A percentile compares a stretch with the other conserved stretches of the same genome.
Evolutionary conservation across 2,888 invertebrate genomes (phyloP).

Genomic region (Tenthredo distinguenda): DNA sequence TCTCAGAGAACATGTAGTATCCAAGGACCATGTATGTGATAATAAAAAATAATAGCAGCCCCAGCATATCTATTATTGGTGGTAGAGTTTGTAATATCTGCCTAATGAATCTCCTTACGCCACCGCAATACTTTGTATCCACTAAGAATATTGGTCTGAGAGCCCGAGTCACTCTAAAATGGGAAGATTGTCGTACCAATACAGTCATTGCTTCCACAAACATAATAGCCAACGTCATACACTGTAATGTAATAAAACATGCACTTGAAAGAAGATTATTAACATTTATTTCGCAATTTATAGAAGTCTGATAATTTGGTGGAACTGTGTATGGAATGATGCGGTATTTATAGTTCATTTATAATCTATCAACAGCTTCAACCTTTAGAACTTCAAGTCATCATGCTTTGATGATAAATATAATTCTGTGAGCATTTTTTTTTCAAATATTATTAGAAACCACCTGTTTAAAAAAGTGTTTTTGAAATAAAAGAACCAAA

Average conservation of each 20-base stretch:
- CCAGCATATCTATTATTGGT: slow-evolving; percentile 93
- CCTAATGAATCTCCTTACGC: slow-evolving; percentile 86
- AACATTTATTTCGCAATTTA: not conserved
- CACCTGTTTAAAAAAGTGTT: not conserved
- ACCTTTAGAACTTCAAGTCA: slow-evolving; percentile 32
- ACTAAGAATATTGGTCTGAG: slow-evolving; percentile 93
- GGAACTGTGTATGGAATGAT: not conserved
- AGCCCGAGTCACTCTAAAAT: slow-evolving; percentile 93
- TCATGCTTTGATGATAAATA: not conserved
- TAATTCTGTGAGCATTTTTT: not conserved
- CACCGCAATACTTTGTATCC: slow-evolving; percentile 91
- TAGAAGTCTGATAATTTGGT: not conserved
- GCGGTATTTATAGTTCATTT: not conserved
- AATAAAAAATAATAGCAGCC: slow-evolving; percentile 91
- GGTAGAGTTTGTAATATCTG: slow-evolving; percentile 93
- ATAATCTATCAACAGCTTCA: not conserved
- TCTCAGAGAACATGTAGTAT: slow-evolving; percentile 89
- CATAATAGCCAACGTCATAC: slow-evolving; percentile 88
- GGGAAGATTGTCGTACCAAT: slow-evolving; percentile 89
- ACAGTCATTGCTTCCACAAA: slow-evolving; percentile 90
- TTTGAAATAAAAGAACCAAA: not conserved
- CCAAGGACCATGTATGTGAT: slow-evolving; percentile 90
- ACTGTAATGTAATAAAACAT: slow-evolving; percentile 79
- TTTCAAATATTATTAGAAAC: not conserved
- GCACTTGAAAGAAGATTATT: not conserved